phyloP scores from a whole-genome alignment of 2,113 vertebrate species.

The Tragelaphus imberbis region DNA sequence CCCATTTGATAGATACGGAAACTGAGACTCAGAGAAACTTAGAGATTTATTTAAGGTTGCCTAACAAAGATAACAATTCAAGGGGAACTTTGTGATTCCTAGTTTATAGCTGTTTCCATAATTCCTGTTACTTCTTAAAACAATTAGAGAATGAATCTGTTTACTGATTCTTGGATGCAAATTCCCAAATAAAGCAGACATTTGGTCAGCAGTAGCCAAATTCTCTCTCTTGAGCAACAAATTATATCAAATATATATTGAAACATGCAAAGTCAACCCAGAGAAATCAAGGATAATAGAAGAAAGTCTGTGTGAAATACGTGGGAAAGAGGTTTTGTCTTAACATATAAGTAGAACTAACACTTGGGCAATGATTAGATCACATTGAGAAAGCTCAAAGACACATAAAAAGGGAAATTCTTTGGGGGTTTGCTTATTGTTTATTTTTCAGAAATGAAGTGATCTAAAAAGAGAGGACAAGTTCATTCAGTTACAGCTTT shows the following conservation, averaged over 20 bases:
- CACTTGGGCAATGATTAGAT: slow-evolving; percentile 76
- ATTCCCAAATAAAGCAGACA: neutral
- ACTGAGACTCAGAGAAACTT: neutral
- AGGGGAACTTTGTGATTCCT: neutral
- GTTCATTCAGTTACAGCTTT: slow-evolving; percentile 83
- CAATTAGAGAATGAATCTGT: neutral
- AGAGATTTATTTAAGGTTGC: neutral
- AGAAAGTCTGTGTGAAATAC: slow-evolving; percentile 58
- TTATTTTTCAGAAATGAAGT: slow-evolving; percentile 79
- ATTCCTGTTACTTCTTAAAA: neutral
- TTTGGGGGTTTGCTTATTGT: slow-evolving; percentile 70
- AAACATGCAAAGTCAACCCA: slow-evolving; percentile 43
- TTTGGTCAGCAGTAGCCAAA: neutral
- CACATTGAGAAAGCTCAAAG: slow-evolving; percentile 72
- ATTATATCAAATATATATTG: neutral
- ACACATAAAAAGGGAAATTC: slow-evolving; percentile 75
- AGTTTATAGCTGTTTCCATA: neutral
- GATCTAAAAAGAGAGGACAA: slow-evolving; percentile 83
- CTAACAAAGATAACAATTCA: neutral
- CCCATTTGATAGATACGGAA: neutral
- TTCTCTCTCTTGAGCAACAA: slow-evolving; percentile 3
- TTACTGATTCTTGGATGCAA: neutral
- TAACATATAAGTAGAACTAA: slow-evolving; percentile 67
- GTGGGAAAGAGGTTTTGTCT: slow-evolving; percentile 31
- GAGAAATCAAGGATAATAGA: slow-evolving; percentile 64